These are phyloP conservation scores for Bathybates hornii DNA, from an alignment of 2,113 vertebrate genomes.

Conservation along the genomic window DNA sequence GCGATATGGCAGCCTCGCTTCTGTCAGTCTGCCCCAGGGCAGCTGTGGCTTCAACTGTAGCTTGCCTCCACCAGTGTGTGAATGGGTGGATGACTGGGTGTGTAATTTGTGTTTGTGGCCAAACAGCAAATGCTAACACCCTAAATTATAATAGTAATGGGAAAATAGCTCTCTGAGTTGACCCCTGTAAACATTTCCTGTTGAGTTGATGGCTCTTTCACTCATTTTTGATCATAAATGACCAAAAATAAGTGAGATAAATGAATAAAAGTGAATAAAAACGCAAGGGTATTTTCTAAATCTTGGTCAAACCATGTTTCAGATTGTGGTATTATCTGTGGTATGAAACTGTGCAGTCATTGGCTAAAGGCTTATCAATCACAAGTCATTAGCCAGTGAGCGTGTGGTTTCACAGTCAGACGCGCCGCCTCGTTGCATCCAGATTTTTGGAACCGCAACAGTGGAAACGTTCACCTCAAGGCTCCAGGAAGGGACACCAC, in stretches of 20 bases:
- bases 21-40: too few species aligned
- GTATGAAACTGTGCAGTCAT: not conserved
- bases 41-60: too few species aligned
- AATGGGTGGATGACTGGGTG: too few species aligned
- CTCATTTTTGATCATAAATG: not conserved
- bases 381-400: not conserved
- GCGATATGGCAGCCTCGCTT: too few species aligned
- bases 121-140: not conserved
- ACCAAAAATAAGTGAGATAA: not conserved
- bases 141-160: not conserved
- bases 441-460: not conserved
- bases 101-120: not conserved
- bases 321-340: not conserved
- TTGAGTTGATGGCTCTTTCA: not conserved
- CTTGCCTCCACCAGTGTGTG: too few species aligned
- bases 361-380: not conserved
- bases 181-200: not conserved
- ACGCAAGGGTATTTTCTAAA: not conserved
- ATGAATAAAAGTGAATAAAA: not conserved
- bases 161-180: not conserved
- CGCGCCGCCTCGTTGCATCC: fast-evolving
- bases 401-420: not conserved
- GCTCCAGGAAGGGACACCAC: not conserved
- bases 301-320: not conserved
- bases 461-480: not conserved